phyloP scores from a whole-genome alignment of 1,140 invertebrate species.

The Aplysia californica region DNA sequence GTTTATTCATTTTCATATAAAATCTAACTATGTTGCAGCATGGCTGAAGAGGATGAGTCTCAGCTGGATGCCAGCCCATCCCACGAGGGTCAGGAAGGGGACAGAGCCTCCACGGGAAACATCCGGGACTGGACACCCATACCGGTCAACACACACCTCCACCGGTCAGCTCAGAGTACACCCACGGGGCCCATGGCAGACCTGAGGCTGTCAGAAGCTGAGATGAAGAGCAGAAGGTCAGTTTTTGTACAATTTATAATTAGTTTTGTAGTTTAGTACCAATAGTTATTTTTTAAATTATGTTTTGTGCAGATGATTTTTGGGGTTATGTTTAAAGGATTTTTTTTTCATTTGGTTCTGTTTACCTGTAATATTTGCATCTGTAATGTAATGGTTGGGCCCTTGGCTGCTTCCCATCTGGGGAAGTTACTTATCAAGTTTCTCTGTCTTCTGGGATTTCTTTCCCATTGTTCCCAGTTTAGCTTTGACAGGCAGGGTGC shows the following conservation, averaged over 20 bases:
- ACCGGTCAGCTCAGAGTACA: constrained; percentile 62
- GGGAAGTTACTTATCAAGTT: too few relatives aligned
- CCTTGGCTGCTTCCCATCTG: too few relatives aligned
- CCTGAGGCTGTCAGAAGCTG: constrained; percentile 60
- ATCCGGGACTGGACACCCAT: constrained; percentile 69
- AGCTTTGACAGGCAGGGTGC: too few relatives aligned
- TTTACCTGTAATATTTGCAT: not conserved
- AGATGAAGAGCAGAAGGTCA: constrained; percentile 65
- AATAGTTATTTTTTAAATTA: not conserved
- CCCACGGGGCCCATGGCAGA: constrained; percentile 61
- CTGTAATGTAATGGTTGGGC: too few relatives aligned
- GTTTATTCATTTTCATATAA: too few relatives aligned
- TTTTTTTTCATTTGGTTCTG: not conserved
- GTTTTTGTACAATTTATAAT: not conserved
- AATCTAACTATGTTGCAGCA: too few relatives aligned
- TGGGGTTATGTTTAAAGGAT: not conserved
- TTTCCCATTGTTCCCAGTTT: too few relatives aligned
- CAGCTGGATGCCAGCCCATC: constrained; percentile 28
- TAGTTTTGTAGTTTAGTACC: too few relatives aligned
- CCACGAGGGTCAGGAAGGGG: constrained; percentile 41
- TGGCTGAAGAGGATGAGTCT: constrained; percentile 44
- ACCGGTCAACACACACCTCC: constrained; percentile 77
- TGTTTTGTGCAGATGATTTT: not conserved
- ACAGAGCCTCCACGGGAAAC: not conserved
- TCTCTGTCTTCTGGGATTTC: too few relatives aligned